Conservation (phyloP, 2,888 invertebrate species). For the Heliothis peltigera region DNA sequence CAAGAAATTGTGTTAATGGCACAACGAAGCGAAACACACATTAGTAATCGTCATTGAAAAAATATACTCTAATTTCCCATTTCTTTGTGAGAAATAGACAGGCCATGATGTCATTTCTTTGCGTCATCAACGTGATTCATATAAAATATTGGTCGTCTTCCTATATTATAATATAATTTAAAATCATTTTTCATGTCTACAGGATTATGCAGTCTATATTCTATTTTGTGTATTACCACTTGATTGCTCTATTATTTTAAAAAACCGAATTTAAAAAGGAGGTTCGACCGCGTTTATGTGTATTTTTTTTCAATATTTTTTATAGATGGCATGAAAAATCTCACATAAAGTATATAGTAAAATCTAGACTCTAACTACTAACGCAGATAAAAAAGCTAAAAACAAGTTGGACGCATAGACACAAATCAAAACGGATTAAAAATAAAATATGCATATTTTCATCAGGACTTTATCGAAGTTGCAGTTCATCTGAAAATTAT, state of each 20-base stretch:
- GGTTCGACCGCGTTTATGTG: no score
- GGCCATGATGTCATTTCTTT: constrained; percentile 46
- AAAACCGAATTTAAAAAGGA: no score
- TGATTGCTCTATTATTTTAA: no score
- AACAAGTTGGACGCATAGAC: neutral
- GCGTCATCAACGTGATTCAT: constrained; percentile 51
- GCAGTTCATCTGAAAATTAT: constrained; percentile 3
- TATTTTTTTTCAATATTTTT: no score
- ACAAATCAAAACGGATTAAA: constrained; percentile 10
- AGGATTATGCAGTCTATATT: constrained; percentile 27
- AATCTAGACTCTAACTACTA: neutral
- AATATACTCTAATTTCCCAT: constrained; percentile 35
- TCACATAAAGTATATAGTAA: neutral
- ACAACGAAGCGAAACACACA: constrained; percentile 42
- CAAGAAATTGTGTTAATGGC: constrained; percentile 54
- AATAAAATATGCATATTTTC: constrained; percentile 45
- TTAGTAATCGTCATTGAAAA: constrained; percentile 48
- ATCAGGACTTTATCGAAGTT: constrained; percentile 7
- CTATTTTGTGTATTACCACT: constrained; percentile 7
- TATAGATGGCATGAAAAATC: no score
- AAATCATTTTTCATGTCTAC: constrained; percentile 29
- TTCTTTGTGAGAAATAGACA: constrained; percentile 38
- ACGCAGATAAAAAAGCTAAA: neutral
- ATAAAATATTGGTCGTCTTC: constrained; percentile 20
- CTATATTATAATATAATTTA: constrained; percentile 23